Conservation (phyloP, 2,797 vertebrate genomes). For the Microchirus variegatus region DNA sequence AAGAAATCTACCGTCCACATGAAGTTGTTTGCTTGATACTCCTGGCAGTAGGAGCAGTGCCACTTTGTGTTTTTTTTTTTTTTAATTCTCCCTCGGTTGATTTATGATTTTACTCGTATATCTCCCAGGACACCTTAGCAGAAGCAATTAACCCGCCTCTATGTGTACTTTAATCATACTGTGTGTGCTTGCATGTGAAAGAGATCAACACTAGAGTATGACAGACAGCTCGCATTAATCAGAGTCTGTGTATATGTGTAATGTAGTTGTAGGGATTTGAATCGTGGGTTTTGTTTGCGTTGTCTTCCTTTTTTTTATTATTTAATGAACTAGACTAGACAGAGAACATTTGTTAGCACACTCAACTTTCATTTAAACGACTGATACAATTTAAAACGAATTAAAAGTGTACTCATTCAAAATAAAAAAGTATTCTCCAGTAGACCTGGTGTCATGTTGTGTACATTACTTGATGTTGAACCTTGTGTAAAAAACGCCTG, state of each 20-base stretch:
- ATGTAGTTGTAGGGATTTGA: conserved; percentile 14
- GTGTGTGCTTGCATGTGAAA: conserved; percentile 31
- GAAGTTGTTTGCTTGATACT: conserved; percentile 62
- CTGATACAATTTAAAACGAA: no score
- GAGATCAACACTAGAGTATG: conserved; percentile 13
- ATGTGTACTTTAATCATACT: conserved; percentile 41
- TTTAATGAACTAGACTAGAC: neutral
- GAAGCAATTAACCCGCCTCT: conserved; percentile 49
- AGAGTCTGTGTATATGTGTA: conserved; percentile 37
- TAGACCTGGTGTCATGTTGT: no score
- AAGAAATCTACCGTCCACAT: conserved; percentile 63
- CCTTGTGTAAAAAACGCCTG: no score
- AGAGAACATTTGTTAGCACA: no score
- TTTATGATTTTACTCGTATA: conserved; percentile 61
- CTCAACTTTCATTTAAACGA: neutral
- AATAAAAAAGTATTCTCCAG: no score
- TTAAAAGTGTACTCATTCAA: neutral
- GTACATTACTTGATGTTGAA: no score
- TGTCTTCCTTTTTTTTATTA: conserved; percentile 8
- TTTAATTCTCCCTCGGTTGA: conserved; percentile 24
- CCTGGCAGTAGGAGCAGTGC: conserved; percentile 36
- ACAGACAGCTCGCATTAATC: conserved; percentile 34
- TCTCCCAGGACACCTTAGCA: conserved; percentile 46
- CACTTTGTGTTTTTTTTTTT: conserved; percentile 53
- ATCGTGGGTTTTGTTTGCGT: neutral